Evolutionary conservation across 2,113 vertebrate genomes (phyloP), one percentile per base, ranked within the genome.

Genomic region (Tilapia sparmanii): DNA sequence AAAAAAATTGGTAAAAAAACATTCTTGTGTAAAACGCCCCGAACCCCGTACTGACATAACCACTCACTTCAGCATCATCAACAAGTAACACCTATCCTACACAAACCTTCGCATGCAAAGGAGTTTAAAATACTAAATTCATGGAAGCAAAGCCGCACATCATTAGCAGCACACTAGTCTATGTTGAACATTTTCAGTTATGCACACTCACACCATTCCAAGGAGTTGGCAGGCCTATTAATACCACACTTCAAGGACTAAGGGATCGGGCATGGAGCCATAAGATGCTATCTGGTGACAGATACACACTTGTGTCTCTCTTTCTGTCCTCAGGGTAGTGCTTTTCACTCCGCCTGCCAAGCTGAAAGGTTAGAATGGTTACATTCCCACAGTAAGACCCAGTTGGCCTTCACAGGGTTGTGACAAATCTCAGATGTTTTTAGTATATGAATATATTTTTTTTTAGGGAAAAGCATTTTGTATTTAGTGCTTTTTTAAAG

Each of bases 211-310:
- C 94, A 93, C 93, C 94, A 95, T 95, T 96, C 95, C 95, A 92
- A 96, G 93, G 92, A 92, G 85, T 95, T 95, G 93, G 89, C 92
- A 85, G 84, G 35, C 86, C 95, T 96, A 96, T 95, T 95, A 94
- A 95, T 96, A 96, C 87, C 83, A 63, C 93, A 93, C 93, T 94
- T 95, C 91, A 94, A 95, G 94, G 93, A 92, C 90, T 92, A n/a
- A 15, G 87, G 92, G 85, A 92, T 92, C 71, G 89, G 95, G 94
- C 92, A 86, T n/a, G 1, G 15, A 85, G 93, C 94, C 92, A 93
- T 89, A 94, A 93, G 94, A 94, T 92, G 91, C 94, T 95, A 95
- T 95, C 93, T 91, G 91, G 92, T 95, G 95, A 95, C 94, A 84
- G 91, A 89, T 89, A 91, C 84, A 91, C 93, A 94, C 89, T 94